Conservation (phyloP, 2,797 vertebrate genomes). For the Pangasius mekongensis region DNA sequence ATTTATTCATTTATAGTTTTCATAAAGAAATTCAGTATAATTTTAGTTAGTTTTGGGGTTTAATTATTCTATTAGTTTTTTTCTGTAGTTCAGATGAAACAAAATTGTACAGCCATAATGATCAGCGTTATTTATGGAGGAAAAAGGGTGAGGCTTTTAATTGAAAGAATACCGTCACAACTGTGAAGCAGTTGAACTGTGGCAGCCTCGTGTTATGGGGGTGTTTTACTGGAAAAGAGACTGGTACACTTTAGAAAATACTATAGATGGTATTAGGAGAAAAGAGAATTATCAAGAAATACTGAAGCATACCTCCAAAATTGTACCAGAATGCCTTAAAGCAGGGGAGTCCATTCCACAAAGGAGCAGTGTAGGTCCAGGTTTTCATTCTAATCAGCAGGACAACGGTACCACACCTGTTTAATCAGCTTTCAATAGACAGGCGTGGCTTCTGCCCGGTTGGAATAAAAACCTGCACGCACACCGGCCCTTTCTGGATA, state of each 20-base stretch:
- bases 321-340: not conserved
- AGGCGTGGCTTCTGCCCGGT: not conserved
- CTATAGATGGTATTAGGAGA: not conserved
- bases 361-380: not conserved
- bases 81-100: too few species aligned
- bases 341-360: not conserved
- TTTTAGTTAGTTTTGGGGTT: not conserved
- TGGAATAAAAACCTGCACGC: not conserved
- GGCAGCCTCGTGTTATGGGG: not conserved
- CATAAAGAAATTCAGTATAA: not conserved
- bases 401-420: not conserved
- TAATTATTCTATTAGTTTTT: not conserved
- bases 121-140: not conserved
- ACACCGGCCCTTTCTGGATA: not conserved
- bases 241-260: not conserved
- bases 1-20: not conserved
- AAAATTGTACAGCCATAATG: not conserved
- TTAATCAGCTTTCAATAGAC: not conserved
- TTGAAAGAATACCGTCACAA: not conserved
- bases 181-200: not conserved
- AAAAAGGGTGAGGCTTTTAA: not conserved
- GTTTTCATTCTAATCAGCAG: not conserved
- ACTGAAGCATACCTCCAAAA: not conserved
- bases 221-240: not conserved
- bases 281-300: not conserved